Base-by-base conservation (phyloP, 2,797 vertebrate species). In the Anguilla pacifica region DNA sequence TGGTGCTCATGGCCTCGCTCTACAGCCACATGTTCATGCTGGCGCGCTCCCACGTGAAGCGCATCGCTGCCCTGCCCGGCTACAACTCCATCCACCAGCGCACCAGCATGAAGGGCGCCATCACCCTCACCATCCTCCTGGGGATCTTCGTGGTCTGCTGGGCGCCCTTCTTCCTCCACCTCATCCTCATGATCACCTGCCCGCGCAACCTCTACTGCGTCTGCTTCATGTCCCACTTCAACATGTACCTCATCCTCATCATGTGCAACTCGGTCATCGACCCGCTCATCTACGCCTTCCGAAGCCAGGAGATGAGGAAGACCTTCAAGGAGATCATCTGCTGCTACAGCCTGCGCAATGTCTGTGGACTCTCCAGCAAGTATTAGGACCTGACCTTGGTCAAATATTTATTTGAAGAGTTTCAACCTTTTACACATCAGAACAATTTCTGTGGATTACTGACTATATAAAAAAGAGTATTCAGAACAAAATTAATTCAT, bases 211-310 rank as follows among this genome's bases (percentile, higher is more conserved):
- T 97, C 70, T 99, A 99, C 92, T 99, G 98, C 25, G 94, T 98
- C 55, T 99, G 98, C 88, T 99, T 99, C 92, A 99, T 99, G 98
- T 99, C 98, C 74, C 98, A 99, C 92, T 99, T 99, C 91, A 98
- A 99, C 95, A 94, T 99, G 92, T 99, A 99, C 90, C 97, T 99
- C 92, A 98, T 98, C 84, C 97, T 99, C 83, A 99, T 99, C 90
- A 99, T 99, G 98, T 99, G 98, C 74, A 99, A 99, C 88, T 98
- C 98, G 0, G 95, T 99, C 92, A 98, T 99, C 0, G 98, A 99
- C 91, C 98, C 98, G 0, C 96, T 99, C 7, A 99, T 99, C 90
- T 99, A 99, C 10, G 98, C 98, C n/a, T 97, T 99, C 91, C 97
- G 98, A 90, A 99, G 98, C 93, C 98, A 98, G 93, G 98, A 99